Evolutionary conservation across 2,113 vertebrate genomes (phyloP), one percentile per base, ranked within the genome.

Genomic region (Prionailurus viverrinus): DNA sequence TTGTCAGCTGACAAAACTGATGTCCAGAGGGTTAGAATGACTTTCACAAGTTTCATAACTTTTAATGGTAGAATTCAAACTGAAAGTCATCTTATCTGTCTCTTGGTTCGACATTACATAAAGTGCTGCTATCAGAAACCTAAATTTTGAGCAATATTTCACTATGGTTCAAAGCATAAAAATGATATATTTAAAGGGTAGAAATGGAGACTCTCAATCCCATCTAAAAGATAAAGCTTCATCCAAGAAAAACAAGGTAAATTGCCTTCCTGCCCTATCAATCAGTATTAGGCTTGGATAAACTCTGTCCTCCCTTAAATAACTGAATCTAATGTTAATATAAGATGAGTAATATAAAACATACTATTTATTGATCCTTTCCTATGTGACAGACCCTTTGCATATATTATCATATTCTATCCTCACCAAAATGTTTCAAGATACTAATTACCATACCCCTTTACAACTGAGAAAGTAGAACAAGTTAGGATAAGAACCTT

Each of bases 1-100:
- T 83, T 89, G 29, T 90, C 53, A 95, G 66, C 5, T 91, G 33
- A 82, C 21, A 14, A 86, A 96, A 91, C 31, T 36, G 45, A 94
- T 11, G 33, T 63, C 69, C 7, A 82, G 3, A 53, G 63, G 5
- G 31, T 15, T 91, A 84, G 69, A 84, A 78, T 55, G 58, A 63
- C 33, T 82, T 93, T 71, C 13, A 73, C 3, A 91, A 79, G 53
- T 89, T 65, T 79, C 48, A 71, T 53, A 91, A 71, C 33, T 78
- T 51, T 7, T 93, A 74, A 55, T 7, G 33, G 27, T n/a, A 69
- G 7, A 88, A 91, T 90, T 74, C 36, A 87, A 69, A 80, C 33
- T 31, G 11, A 31, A 87, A 58, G 10, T 48, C 25, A 5, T 68
- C 39, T 55, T 79, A 61, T 6, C 36, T 81, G 45, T 83, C 71